phyloP scores from a whole-genome alignment of 1,140 invertebrate species.

The Oryctes rhinoceros region DNA sequence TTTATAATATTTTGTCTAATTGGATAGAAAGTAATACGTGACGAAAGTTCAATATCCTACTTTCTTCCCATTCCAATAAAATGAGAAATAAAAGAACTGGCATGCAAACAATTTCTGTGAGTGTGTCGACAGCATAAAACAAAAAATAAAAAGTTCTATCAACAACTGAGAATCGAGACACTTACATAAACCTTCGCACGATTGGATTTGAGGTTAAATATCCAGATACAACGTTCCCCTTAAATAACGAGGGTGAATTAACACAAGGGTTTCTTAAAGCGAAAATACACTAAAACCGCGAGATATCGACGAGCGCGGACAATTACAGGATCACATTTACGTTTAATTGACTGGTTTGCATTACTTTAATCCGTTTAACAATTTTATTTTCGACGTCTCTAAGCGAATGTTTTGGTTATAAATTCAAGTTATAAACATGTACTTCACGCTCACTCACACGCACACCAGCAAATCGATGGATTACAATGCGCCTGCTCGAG shows the following conservation, averaged over 20 bases:
- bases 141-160: background rate
- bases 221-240: slow-evolving; percentile 25
- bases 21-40: background rate
- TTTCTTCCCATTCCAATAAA: background rate
- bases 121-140: background rate
- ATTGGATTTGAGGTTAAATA: slow-evolving; percentile 35
- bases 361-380: background rate
- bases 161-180: background rate
- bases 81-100: background rate
- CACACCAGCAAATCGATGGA: slow-evolving; percentile 38
- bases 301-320: background rate
- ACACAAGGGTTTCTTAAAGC: background rate
- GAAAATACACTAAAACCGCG: background rate
- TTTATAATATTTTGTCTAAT: background rate
- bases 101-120: background rate
- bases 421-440: slow-evolving; percentile 41
- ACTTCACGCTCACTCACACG: slow-evolving; percentile 31
- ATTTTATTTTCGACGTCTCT: background rate
- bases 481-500: slow-evolving; percentile 36
- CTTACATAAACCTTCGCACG: background rate
- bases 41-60: slow-evolving; percentile 18
- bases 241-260: slow-evolving; percentile 27
- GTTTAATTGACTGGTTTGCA: slow-evolving; percentile 7
- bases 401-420: slow-evolving; percentile 41
- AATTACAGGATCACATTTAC: background rate